These are phyloP conservation scores for Timandra comae DNA, from an alignment of 2,888 invertebrate species.

Conservation along the genomic window DNA sequence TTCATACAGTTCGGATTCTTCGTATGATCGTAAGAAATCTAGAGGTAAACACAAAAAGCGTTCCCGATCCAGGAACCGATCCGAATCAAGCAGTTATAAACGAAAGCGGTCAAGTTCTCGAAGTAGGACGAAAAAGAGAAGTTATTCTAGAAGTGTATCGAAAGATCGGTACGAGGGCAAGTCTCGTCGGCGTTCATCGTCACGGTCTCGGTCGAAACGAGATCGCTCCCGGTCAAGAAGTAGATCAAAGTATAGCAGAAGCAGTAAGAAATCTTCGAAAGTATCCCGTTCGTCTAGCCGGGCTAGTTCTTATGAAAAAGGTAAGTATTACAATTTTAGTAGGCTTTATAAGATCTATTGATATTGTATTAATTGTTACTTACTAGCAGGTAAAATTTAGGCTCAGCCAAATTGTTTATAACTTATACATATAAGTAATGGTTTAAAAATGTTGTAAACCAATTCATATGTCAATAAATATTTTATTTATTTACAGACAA, in stretches of 20 bases:
- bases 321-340: conserved; percentile 35
- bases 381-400: no score
- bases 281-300: conserved; percentile 51
- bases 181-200: conserved; percentile 49
- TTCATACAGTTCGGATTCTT: conserved; percentile 62
- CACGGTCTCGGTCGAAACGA: conserved; percentile 47
- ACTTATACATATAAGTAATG: no score
- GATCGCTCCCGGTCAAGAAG: conserved; percentile 52
- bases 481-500: conserved; percentile 38
- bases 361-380: no score
- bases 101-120: conserved; percentile 54
- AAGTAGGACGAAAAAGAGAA: conserved; percentile 46
- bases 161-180: conserved; percentile 58
- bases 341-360: no score
- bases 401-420: no score
- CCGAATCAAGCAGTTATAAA: conserved; percentile 49
- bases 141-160: conserved; percentile 62
- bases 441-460: no score
- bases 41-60: conserved; percentile 59
- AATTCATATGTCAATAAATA: no score
- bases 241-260: conserved; percentile 45
- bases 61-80: conserved; percentile 58
- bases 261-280: conserved; percentile 43
- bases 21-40: conserved; percentile 57
- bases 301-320: conserved; percentile 60